phyloP scores from a whole-genome alignment of 2,113 vertebrate species.

The Pachyramphus minor region DNA sequence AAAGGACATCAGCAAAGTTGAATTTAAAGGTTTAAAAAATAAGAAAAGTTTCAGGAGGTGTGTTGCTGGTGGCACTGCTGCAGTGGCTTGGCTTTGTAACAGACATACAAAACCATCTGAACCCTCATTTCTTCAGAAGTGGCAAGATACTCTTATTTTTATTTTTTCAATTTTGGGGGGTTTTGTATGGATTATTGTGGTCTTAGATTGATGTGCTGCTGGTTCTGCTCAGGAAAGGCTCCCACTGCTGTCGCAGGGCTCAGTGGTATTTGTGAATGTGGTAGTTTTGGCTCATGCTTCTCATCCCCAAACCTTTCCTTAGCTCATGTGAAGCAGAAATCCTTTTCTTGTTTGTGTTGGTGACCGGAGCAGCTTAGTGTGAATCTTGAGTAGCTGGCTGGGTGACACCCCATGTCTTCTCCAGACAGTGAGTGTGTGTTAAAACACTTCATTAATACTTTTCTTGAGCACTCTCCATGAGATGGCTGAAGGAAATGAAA shows the following conservation, averaged over 20 bases:
- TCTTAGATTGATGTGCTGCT: neutral
- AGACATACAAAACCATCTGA: neutral
- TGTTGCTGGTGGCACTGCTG: neutral
- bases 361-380: neutral
- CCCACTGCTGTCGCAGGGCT: neutral
- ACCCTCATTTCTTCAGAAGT: neutral
- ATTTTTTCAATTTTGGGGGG: too few relatives aligned
- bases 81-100: neutral
- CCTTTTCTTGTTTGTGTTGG: neutral
- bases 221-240: neutral
- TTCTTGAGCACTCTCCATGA: neutral
- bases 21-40: neutral
- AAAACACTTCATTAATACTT: slow-evolving; percentile 21
- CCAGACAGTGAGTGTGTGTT: neutral
- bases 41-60: neutral
- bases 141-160: neutral
- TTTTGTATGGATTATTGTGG: neutral
- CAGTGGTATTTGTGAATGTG: neutral
- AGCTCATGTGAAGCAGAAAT: neutral
- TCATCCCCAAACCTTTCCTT: neutral
- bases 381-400: neutral
- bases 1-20: neutral
- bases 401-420: neutral
- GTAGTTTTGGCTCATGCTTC: neutral
- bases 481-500: neutral